Percentiles rank a stretch among this genome's conserved stretches.
phyloP scores from a whole-genome alignment of 2,797 vertebrate species.

The Sebastes hopkinsi region DNA sequence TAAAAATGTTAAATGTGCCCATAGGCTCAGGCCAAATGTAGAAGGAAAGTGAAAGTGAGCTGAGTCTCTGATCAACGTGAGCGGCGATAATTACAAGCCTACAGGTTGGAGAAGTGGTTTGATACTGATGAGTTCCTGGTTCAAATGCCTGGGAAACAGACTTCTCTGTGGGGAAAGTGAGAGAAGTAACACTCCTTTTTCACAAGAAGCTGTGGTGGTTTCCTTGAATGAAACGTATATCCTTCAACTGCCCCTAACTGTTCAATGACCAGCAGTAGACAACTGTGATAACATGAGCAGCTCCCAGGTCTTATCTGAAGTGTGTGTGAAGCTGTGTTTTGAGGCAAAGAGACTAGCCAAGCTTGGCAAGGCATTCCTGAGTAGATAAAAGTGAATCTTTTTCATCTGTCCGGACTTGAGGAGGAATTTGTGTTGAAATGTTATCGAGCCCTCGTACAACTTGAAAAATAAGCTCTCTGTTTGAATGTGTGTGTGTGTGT shows the following conservation, averaged over 20 bases:
- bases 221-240: background rate
- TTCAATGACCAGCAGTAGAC: background rate
- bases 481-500: no score
- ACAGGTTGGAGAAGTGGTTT: background rate
- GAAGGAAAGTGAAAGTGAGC: background rate
- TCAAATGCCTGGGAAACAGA: background rate
- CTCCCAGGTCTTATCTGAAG: background rate
- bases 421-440: background rate
- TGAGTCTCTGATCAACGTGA: background rate
- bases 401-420: background rate
- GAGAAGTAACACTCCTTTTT: background rate
- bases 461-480: background rate
- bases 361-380: background rate
- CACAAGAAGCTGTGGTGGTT: background rate
- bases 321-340: background rate
- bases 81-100: background rate
- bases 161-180: background rate
- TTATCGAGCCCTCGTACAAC: background rate
- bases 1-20: conserved; percentile 7
- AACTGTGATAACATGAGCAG: background rate
- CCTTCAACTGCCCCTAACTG: background rate
- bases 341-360: background rate
- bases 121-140: background rate
- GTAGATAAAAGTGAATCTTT: background rate
- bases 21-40: background rate